phyloP scores from a whole-genome alignment of 2,113 vertebrate genomes.

The Rhea pennata region DNA sequence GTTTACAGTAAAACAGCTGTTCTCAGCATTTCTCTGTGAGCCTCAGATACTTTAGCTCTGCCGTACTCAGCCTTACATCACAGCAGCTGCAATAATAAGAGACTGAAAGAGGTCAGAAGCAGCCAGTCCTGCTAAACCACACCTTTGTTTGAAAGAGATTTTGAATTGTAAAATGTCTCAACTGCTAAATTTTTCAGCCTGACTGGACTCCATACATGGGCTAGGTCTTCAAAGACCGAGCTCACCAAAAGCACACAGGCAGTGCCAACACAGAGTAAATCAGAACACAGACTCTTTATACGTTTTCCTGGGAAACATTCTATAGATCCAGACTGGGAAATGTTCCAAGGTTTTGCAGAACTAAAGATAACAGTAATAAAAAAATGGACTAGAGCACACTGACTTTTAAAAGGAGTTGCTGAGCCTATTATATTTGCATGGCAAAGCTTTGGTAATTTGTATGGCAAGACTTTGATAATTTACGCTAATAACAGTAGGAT shows the following conservation, averaged over 20 bases:
- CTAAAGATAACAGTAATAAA: slow-evolving; percentile 73
- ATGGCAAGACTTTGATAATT: slow-evolving; percentile 31
- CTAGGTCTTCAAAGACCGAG: slow-evolving; percentile 48
- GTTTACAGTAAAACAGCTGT: slow-evolving; percentile 74
- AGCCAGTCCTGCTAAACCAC: slow-evolving; percentile 54
- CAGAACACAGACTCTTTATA: slow-evolving; percentile 74
- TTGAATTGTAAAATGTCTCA: slow-evolving; percentile 49
- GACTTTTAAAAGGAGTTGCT: slow-evolving; percentile 55
- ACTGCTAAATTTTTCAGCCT: slow-evolving; percentile 44
- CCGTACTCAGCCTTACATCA: slow-evolving; percentile 50
- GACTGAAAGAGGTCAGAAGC: slow-evolving; percentile 40
- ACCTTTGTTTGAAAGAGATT: slow-evolving; percentile 64
- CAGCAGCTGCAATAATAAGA: slow-evolving; percentile 63
- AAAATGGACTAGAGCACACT: slow-evolving; percentile 45
- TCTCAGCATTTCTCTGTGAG: slow-evolving; percentile 59
- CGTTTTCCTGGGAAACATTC: slow-evolving; percentile 75
- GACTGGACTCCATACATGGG: slow-evolving; percentile 52
- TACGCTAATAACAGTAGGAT: slow-evolving; percentile 3
- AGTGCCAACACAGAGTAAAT: slow-evolving; percentile 35
- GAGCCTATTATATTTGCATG: not conserved
- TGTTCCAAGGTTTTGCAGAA: slow-evolving; percentile 72
- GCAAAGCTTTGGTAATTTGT: slow-evolving; percentile 24
- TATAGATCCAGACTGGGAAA: slow-evolving; percentile 77
- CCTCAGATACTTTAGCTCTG: slow-evolving; percentile 28
- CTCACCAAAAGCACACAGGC: slow-evolving; percentile 54